Conservation (phyloP, 2,797 vertebrate species). For the Craterocephalus amniculus region DNA sequence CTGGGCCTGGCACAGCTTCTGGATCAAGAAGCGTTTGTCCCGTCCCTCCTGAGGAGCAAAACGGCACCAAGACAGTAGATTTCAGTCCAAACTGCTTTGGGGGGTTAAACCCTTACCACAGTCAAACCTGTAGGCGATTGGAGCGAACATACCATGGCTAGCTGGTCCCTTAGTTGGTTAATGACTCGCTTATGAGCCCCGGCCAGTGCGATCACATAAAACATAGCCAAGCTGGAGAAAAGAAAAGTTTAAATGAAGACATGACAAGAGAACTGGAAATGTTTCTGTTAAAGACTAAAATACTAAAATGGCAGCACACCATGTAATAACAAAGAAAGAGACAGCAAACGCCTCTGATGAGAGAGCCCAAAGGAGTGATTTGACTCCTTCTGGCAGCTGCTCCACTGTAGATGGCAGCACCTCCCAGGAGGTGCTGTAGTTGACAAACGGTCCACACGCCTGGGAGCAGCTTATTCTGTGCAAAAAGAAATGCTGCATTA, state of each 20-base stretch:
- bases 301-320: slow-evolving; percentile 75
- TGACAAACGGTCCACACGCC: slow-evolving; percentile 92
- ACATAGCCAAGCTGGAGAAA: slow-evolving; percentile 89
- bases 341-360: slow-evolving; percentile 92
- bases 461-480: slow-evolving; percentile 88
- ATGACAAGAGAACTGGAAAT: background rate
- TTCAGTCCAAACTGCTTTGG: background rate
- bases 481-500: background rate
- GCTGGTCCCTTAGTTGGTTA: slow-evolving; percentile 89
- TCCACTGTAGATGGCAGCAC: slow-evolving; percentile 81
- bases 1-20: slow-evolving; percentile 88
- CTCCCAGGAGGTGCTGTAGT: slow-evolving; percentile 88
- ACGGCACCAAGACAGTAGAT: background rate
- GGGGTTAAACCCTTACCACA: background rate
- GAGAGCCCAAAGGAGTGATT: slow-evolving; percentile 75
- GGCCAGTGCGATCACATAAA: slow-evolving; percentile 93
- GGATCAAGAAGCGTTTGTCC: slow-evolving; percentile 91
- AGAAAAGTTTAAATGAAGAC: background rate
- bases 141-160: slow-evolving; percentile 86
- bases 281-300: background rate
- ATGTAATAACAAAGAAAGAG: slow-evolving; percentile 90
- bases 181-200: slow-evolving; percentile 92
- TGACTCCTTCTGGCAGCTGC: slow-evolving; percentile 74
- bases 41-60: slow-evolving; percentile 82
- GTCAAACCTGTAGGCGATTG: background rate